These are phyloP conservation scores for Sturmia bella DNA, from an alignment of 2,888 invertebrate species.

Conservation along the genomic window DNA sequence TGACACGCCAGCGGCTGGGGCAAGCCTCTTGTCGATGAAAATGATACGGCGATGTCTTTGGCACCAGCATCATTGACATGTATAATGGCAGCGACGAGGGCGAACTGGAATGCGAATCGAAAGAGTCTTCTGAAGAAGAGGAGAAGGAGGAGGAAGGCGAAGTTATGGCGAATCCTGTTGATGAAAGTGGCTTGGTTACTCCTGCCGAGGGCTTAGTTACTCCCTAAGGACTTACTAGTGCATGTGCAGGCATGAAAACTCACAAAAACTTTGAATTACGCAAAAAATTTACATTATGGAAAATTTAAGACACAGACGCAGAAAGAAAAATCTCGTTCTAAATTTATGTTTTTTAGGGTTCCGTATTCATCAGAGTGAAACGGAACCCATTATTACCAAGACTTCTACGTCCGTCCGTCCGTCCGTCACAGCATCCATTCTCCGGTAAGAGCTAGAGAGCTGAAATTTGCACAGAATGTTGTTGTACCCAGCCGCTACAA, in stretches of 20 bases:
- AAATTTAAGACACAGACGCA: no score
- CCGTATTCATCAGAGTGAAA: no score
- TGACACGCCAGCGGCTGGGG: constrained; percentile 99
- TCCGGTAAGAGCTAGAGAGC: no score
- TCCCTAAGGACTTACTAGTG: constrained; percentile 95
- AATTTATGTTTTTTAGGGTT: no score
- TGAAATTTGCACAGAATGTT: no score
- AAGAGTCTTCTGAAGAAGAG: constrained; percentile 85
- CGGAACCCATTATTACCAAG: no score
- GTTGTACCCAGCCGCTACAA: no score
- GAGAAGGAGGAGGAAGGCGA: constrained; percentile 87
- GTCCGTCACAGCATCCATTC: no score
- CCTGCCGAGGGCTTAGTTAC: constrained; percentile 96
- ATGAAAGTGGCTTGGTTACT: constrained; percentile 93
- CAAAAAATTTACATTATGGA: no score
- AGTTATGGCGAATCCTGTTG: constrained; percentile 83
- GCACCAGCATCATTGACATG: constrained; percentile 88
- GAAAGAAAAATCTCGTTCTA: no score
- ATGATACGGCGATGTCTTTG: constrained; percentile 99
- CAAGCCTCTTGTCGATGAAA: constrained; percentile 99
- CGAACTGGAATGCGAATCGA: constrained; percentile 94
- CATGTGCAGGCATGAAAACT: constrained; percentile 98
- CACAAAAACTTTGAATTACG: constrained; percentile 99
- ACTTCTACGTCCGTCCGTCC: no score
- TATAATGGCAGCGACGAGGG: constrained; percentile 93